phyloP scores from a whole-genome alignment of 2,113 vertebrate genomes.

The Cochlearius cochlearius region DNA sequence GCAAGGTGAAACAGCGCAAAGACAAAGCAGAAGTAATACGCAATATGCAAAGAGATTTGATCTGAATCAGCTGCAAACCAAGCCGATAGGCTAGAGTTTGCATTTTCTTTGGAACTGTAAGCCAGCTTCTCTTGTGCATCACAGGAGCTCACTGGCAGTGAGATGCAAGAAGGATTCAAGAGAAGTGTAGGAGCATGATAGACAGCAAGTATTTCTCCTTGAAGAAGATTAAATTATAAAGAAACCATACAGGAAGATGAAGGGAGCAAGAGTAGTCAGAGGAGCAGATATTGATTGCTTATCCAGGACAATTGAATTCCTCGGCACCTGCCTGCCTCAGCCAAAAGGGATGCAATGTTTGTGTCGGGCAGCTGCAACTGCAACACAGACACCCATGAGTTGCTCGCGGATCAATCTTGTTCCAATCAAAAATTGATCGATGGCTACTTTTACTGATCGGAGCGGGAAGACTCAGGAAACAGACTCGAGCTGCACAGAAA shows the following conservation, averaged over 20 bases:
- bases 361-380: not conserved
- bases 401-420: not conserved
- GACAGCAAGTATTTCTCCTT: not conserved
- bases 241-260: not conserved
- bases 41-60: not conserved
- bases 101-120: constrained; percentile 7
- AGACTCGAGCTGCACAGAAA: not conserved
- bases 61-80: not conserved
- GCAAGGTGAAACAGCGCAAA: not conserved
- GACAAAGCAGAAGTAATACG: not conserved
- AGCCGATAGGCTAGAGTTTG: not conserved
- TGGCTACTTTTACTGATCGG: not conserved
- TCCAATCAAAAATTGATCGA: not conserved
- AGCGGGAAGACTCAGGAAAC: not conserved
- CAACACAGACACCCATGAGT: not conserved
- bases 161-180: not conserved
- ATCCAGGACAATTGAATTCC: not conserved
- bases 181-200: not conserved
- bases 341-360: not conserved
- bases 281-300: not conserved
- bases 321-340: not conserved
- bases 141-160: not conserved
- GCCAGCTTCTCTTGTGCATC: not conserved
- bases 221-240: not conserved
- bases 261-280: not conserved